Percentiles rank a stretch among this genome's conserved stretches.
Conservation (phyloP, 2,888 invertebrate species). For the Dendrolimus pini region DNA sequence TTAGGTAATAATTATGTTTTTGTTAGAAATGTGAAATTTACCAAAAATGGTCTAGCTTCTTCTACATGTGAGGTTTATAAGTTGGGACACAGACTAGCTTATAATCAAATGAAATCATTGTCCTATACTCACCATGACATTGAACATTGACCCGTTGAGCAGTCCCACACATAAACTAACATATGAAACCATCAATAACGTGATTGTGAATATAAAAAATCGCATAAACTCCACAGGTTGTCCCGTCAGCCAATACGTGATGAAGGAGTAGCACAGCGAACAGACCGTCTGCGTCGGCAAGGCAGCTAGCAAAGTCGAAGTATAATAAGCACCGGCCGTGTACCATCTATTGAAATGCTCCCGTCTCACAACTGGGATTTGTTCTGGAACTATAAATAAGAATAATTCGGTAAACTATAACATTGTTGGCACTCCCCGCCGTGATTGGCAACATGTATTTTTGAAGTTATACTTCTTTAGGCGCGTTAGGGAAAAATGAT, state of each 20-base stretch:
- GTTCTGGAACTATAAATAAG: constrained; percentile 83
- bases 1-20: too few relatives aligned
- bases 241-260: constrained; percentile 91
- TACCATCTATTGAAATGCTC: constrained; percentile 96
- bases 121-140: constrained; percentile 78
- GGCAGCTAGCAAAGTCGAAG: constrained; percentile 86
- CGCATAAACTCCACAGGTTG: constrained; percentile 87
- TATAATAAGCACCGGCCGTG: constrained; percentile 87
- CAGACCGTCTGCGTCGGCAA: constrained; percentile 88
- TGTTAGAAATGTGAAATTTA: too few relatives aligned
- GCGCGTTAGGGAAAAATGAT: too few relatives aligned
- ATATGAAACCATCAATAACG: constrained; percentile 86
- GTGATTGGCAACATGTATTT: too few relatives aligned
- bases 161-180: constrained; percentile 92
- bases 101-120: too few relatives aligned
- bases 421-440: too few relatives aligned
- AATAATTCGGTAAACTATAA: too few relatives aligned
- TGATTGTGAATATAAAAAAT: constrained; percentile 82
- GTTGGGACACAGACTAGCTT: too few relatives aligned
- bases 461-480: too few relatives aligned
- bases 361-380: constrained; percentile 86
- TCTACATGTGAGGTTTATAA: too few relatives aligned
- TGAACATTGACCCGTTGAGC: constrained; percentile 88
- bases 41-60: too few relatives aligned
- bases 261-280: constrained; percentile 83